phyloP scores from a whole-genome alignment of 2,888 invertebrate species.

The Gisinianus flammeolus region DNA sequence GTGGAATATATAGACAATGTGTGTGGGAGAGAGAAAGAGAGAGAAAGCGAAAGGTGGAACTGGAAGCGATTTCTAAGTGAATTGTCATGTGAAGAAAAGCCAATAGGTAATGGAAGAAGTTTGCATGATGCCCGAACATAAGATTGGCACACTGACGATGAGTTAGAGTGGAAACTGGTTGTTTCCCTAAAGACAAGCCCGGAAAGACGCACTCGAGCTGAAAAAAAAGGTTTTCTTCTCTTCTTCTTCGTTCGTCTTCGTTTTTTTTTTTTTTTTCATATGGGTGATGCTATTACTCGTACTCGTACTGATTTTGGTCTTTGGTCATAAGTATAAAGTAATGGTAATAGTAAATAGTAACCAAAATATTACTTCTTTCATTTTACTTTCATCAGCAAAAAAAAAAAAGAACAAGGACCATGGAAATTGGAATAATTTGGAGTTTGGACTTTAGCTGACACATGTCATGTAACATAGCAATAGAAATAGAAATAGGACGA shows the following conservation, averaged over 20 bases:
- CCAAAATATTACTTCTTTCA: no score
- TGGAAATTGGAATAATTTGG: not conserved
- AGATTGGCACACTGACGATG: slow-evolving; percentile 25
- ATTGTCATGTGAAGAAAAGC: slow-evolving; percentile 32
- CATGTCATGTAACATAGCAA: no score
- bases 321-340: no score
- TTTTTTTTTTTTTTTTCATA: slow-evolving; percentile 24
- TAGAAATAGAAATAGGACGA: no score
- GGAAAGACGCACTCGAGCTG: slow-evolving; percentile 38
- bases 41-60: not conserved
- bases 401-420: no score
- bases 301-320: not conserved
- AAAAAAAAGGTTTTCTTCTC: slow-evolving; percentile 19
- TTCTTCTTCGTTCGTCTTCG: not conserved
- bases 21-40: not conserved
- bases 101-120: slow-evolving; percentile 36
- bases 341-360: no score
- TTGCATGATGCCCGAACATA: slow-evolving; percentile 38
- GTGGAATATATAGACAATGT: no score
- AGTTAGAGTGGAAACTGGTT: slow-evolving; percentile 33
- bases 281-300: slow-evolving; percentile 13
- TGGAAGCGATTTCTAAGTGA: slow-evolving; percentile 27
- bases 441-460: no score
- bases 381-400: no score
- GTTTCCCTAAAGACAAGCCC: slow-evolving; percentile 33